Percentiles rank a stretch among this genome's conserved stretches.
Conservation (phyloP, 1,140 invertebrate genomes). For the Drosophila nigromelanica region DNA sequence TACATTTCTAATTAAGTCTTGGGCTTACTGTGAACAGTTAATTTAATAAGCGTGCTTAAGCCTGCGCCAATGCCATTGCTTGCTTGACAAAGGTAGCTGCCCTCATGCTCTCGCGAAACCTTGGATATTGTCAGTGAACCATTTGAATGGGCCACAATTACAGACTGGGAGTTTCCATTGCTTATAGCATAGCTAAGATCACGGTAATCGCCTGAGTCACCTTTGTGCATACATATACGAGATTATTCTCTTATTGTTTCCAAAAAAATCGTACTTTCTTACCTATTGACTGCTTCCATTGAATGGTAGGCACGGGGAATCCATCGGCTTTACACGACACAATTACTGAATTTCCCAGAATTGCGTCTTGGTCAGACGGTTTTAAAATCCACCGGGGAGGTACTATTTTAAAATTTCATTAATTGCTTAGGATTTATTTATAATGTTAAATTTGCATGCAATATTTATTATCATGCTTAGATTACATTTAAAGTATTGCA, state of each 20-base stretch:
- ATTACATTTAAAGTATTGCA: background rate
- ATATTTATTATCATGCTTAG: background rate
- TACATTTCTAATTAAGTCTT: background rate
- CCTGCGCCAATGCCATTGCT: conserved; percentile 90
- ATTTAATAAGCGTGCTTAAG: conserved; percentile 89
- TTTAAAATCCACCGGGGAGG: conserved; percentile 92
- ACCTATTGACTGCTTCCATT: conserved; percentile 88
- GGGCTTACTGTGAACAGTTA: conserved; percentile 89
- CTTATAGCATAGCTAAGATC: conserved; percentile 84
- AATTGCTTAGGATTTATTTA: conserved; percentile 9
- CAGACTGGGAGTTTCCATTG: conserved; percentile 49
- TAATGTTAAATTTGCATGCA: conserved; percentile 26
- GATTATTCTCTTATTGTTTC: background rate
- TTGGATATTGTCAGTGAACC: conserved; percentile 85
- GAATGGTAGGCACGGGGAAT: conserved; percentile 89
- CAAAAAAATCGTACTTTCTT: background rate
- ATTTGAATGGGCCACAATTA: conserved; percentile 85
- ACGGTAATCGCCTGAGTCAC: conserved; percentile 86
- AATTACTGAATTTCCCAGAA: conserved; percentile 88
- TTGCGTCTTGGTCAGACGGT: conserved; percentile 89
- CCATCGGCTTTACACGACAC: conserved; percentile 91
- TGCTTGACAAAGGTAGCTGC: conserved; percentile 92
- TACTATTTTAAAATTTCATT: conserved; percentile 85
- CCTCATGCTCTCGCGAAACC: conserved; percentile 87
- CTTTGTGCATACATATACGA: conserved; percentile 33